Conservation (phyloP, 2,888 invertebrate species). For the Acanthacorydalis orientalis region DNA sequence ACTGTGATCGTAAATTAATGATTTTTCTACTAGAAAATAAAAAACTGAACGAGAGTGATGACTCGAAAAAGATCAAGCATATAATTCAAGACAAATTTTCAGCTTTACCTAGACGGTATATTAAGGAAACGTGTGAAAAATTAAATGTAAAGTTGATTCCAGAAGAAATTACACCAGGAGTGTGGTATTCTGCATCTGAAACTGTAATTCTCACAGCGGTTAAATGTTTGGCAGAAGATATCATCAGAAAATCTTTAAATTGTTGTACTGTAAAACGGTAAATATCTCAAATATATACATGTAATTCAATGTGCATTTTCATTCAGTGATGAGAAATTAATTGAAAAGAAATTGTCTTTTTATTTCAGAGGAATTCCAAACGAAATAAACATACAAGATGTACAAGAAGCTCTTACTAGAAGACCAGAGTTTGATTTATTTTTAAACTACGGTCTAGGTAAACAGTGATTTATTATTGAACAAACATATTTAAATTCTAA, state of each 20-base stretch:
- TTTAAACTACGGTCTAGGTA: constrained; percentile 8
- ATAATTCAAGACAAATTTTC: constrained; percentile 16
- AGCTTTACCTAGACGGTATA: constrained; percentile 21
- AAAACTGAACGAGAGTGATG: background rate
- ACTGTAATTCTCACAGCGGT: constrained; percentile 33
- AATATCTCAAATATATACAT: background rate
- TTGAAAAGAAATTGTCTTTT: background rate
- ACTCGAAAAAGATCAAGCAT: background rate
- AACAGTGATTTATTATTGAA: background rate
- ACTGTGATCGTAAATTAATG: background rate
- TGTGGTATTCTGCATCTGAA: constrained; percentile 27
- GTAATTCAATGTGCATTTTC: background rate
- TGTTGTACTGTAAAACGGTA: background rate
- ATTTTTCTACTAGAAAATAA: background rate
- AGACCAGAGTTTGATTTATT: constrained; percentile 12
- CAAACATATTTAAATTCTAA: background rate
- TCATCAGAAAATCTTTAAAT: constrained; percentile 21
- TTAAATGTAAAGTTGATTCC: constrained; percentile 26
- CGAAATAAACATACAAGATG: constrained; percentile 10
- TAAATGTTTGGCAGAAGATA: constrained; percentile 32
- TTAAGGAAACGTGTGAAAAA: constrained; percentile 26
- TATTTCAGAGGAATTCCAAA: background rate
- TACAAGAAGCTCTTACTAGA: constrained; percentile 10
- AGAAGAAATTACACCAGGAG: constrained; percentile 28
- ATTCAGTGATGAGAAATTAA: too few relatives aligned